Evolutionary conservation across 2,113 vertebrate genomes (phyloP).

Genomic region (Fulica atra): DNA sequence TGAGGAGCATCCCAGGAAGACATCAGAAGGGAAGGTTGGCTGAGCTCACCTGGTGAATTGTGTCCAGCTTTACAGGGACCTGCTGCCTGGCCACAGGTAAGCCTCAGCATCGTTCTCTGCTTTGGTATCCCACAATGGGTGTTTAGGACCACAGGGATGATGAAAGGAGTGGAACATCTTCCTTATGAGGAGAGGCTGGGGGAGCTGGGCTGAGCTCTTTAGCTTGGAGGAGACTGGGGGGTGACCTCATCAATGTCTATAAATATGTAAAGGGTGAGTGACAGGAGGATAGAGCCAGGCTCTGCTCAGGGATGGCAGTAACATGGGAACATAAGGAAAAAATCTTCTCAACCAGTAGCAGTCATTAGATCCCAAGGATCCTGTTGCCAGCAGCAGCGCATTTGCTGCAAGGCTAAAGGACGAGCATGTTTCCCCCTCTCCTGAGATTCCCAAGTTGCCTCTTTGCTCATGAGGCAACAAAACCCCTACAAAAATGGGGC

Average conservation of each 20-base stretch:
- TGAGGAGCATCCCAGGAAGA: not conserved
- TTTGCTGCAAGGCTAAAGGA: not conserved
- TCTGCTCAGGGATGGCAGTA: too few relatives aligned
- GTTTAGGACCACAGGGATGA: too few relatives aligned
- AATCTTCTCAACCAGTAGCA: not conserved
- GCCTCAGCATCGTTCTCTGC: fast-evolving
- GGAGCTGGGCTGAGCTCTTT: too few relatives aligned
- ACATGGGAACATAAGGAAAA: too few relatives aligned
- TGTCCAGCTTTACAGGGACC: not conserved
- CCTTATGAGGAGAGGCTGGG: too few relatives aligned
- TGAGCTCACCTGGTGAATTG: not conserved
- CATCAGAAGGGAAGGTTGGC: not conserved
- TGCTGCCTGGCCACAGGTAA: not conserved
- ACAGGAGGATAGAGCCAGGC: too few relatives aligned
- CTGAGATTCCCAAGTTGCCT: not conserved
- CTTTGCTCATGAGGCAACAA: not conserved
- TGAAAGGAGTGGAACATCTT: too few relatives aligned
- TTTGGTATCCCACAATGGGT: not conserved
- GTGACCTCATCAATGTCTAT: too few relatives aligned
- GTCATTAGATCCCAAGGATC: not conserved
- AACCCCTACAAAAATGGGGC: not conserved
- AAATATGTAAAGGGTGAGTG: too few relatives aligned
- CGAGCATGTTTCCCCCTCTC: not conserved
- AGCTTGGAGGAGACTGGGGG: too few relatives aligned
- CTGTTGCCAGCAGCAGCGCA: not conserved